A percentile compares a stretch with the other conserved stretches of the same genome.
Conservation (phyloP, 2,797 vertebrate species). For the Helicolenus hilgendorfi region DNA sequence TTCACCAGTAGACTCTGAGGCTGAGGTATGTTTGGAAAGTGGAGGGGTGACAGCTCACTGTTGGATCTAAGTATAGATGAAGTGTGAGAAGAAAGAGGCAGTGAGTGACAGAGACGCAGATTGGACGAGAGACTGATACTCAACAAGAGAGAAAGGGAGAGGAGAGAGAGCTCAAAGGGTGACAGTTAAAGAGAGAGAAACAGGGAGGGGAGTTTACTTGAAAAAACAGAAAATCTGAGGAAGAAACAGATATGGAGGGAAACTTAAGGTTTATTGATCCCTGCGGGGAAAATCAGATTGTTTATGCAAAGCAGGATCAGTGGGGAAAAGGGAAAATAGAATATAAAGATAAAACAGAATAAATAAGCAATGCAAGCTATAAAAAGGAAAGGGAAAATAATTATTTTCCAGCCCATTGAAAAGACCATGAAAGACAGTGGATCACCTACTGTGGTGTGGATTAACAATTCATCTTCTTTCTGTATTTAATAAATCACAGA, state of each 20-base stretch:
- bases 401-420: neutral
- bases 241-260: neutral
- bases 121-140: conserved; percentile 35
- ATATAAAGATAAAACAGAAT: neutral
- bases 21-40: conserved; percentile 21
- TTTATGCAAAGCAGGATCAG: neutral
- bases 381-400: neutral
- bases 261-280: neutral
- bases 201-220: too few relatives aligned
- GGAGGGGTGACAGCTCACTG: conserved; percentile 33
- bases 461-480: neutral
- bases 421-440: neutral
- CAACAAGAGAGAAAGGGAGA: neutral
- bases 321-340: neutral
- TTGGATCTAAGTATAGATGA: conserved; percentile 71
- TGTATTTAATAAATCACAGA: neutral
- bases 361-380: neutral
- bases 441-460: neutral
- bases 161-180: neutral
- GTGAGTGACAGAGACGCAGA: conserved; percentile 58
- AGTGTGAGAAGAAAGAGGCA: conserved; percentile 54
- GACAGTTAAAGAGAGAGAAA: neutral
- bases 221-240: neutral
- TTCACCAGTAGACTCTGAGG: conserved; percentile 3
- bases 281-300: neutral